Conservation (phyloP, 64 coral and sea anemone genomes). For the Stylophora pistillata region DNA sequence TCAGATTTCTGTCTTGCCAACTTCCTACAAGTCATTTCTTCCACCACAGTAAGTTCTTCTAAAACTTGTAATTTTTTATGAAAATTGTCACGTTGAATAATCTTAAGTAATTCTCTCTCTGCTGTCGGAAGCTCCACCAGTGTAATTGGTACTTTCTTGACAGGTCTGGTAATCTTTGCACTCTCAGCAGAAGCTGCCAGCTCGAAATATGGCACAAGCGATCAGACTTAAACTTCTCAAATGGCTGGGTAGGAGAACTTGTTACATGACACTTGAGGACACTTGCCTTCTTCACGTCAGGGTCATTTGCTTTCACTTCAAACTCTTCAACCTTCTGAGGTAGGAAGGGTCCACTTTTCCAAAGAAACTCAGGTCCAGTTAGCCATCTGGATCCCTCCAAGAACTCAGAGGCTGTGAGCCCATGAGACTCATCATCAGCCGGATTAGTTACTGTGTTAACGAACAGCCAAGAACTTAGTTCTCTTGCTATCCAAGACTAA, state of each 20-base stretch:
- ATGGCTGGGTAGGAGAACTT: not conserved
- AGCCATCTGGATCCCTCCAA: not conserved
- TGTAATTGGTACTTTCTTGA: not conserved
- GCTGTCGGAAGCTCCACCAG: slow-evolving; percentile 4
- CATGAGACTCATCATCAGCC: not conserved
- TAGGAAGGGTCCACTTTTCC: not conserved
- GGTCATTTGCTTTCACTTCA: slow-evolving; percentile 1
- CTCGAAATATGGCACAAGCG: not conserved
- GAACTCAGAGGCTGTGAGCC: not conserved
- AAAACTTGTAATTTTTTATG: slow-evolving; percentile 10
- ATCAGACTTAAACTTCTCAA: not conserved
- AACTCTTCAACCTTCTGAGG: not conserved
- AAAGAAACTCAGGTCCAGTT: not conserved
- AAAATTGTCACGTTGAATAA: slow-evolving; percentile 32
- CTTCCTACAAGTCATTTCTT: not conserved
- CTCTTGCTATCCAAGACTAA: not conserved
- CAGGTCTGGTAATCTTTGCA: not conserved
- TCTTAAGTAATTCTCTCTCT: slow-evolving; percentile 20
- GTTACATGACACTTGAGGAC: not conserved
- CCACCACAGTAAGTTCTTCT: not conserved
- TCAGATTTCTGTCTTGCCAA: slow-evolving; percentile 5
- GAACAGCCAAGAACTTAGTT: slow-evolving; percentile 1
- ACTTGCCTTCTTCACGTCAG: not conserved
- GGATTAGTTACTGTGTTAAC: not conserved
- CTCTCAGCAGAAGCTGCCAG: not conserved